Conservation (phyloP, 1,140 invertebrate genomes). For the Aphelinus certus region DNA sequence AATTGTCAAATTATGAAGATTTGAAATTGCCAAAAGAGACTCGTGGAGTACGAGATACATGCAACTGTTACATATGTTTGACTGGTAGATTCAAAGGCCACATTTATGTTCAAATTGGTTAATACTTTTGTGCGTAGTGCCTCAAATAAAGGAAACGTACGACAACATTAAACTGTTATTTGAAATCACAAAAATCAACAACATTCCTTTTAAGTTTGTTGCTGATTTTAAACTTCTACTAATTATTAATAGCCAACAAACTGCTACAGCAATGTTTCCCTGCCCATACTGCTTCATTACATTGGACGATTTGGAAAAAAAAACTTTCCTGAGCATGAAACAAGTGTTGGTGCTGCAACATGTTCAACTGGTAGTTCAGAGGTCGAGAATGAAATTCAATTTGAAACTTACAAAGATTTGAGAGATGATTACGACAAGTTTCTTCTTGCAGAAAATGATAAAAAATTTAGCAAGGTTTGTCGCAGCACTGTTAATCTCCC, state of each 20-base stretch:
- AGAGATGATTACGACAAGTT: conserved; percentile 15
- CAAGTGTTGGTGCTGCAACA: not conserved
- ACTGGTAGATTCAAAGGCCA: too few relatives aligned
- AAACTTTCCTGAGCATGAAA: not conserved
- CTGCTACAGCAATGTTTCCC: conserved; percentile 28
- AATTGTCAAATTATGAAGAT: too few relatives aligned
- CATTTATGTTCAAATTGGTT: not conserved
- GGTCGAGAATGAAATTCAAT: not conserved
- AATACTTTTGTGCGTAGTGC: conserved; percentile 29
- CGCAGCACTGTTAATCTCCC: conserved; percentile 29
- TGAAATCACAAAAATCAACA: conserved; percentile 29
- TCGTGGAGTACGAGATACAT: too few relatives aligned
- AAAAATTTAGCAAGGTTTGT: conserved; percentile 15
- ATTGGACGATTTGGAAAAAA: conserved; percentile 18
- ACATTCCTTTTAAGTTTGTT: conserved; percentile 33
- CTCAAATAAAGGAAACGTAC: conserved; percentile 32
- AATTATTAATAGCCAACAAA: conserved; percentile 36
- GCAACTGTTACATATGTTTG: too few relatives aligned
- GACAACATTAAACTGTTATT: conserved; percentile 30
- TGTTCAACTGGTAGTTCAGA: not conserved
- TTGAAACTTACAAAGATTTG: conserved; percentile 27
- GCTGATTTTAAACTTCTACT: conserved; percentile 36
- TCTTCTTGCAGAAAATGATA: conserved; percentile 5
- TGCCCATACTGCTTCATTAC: conserved; percentile 28
- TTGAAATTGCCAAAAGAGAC: too few relatives aligned